Base-by-base conservation (phyloP, 2,113 vertebrate genomes). In the Dicentrarchus labrax region DNA sequence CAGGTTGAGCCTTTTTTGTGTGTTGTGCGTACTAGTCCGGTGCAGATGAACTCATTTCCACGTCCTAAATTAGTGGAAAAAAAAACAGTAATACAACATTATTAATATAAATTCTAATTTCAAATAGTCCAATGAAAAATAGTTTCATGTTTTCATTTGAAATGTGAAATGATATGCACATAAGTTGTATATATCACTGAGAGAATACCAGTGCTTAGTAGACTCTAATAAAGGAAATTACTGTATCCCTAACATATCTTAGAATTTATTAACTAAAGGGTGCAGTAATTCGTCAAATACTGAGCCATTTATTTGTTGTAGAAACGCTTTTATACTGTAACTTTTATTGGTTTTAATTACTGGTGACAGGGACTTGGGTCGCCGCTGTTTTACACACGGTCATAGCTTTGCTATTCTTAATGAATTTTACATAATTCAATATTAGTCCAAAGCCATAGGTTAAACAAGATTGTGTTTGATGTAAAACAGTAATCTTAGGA, bases 331-430 rank as follows among this genome's bases (percentile, higher is more conserved):
- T 45, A 74, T 57, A 8, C 6, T 69, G 4, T 50, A 43, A 17
- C 13, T 53, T 65, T 13, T 30, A 36, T 30, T 47, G 36, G 0
- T 54, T 47, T 82, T 8, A 54, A 9, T 62, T 30, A n/a, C 43
- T 15, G 22, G 15, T 39, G 12, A 43, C 30, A 17, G 36, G n/a
- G 24, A 10, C 22, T 17, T 17, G 19, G 19, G 24, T 19, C 13
- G 16, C 30, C 39, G 19, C 15, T 57, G 39, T 76, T 72, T 72
- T 80, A 64, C 56, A 41, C 86, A 51, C 54, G 8, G 16, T 13
- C 2, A 39, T 51, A 21, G 22, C 16, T 72, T 80, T 57, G 19
- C 10, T 61, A 7, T 43, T 68, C 21, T 3, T 2, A 0, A 21
- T 11, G 16, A 5, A 41, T 76, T 68, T 64, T 8, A 7, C 6